These are phyloP conservation scores for Percina caprodes DNA, from an alignment of 2,113 vertebrate species.

Conservation along the genomic window DNA sequence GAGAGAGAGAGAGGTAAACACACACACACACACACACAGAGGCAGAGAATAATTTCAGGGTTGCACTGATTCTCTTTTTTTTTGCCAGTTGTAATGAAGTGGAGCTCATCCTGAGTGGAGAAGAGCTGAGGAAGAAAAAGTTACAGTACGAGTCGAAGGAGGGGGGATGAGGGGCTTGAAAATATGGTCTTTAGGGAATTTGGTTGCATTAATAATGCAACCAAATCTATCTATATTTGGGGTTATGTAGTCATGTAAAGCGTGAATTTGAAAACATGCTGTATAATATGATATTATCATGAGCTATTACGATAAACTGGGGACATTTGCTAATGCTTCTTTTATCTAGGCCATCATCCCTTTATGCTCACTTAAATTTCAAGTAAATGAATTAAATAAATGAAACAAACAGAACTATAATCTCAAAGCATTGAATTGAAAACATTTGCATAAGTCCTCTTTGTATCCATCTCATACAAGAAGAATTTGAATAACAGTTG, in stretches of 20 bases:
- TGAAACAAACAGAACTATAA: background rate
- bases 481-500: background rate
- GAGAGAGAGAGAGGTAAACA: conserved; percentile 12
- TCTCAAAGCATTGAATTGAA: background rate
- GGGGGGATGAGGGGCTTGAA: background rate
- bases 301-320: background rate
- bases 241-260: too few species aligned
- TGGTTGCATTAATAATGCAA: conserved; percentile 49
- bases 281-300: conserved; percentile 1
- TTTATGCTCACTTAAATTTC: background rate
- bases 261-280: background rate
- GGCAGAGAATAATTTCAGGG: conserved; percentile 43
- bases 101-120: background rate
- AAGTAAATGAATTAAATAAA: background rate
- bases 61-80: conserved; percentile 24
- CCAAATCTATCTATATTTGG: too few species aligned
- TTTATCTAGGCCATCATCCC: background rate
- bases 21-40: conserved; percentile 7
- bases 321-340: background rate
- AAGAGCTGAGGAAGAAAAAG: conserved; percentile 9
- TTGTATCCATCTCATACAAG: too few species aligned
- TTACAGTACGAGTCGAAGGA: background rate
- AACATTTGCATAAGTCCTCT: background rate
- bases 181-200: conserved; percentile 18
- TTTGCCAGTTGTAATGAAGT: conserved; percentile 22